A percentile compares a stretch with the other conserved stretches of the same genome.
phyloP scores from a whole-genome alignment of 92 coral and sea anemone genomes.

The Isaurus tuberculatus region DNA sequence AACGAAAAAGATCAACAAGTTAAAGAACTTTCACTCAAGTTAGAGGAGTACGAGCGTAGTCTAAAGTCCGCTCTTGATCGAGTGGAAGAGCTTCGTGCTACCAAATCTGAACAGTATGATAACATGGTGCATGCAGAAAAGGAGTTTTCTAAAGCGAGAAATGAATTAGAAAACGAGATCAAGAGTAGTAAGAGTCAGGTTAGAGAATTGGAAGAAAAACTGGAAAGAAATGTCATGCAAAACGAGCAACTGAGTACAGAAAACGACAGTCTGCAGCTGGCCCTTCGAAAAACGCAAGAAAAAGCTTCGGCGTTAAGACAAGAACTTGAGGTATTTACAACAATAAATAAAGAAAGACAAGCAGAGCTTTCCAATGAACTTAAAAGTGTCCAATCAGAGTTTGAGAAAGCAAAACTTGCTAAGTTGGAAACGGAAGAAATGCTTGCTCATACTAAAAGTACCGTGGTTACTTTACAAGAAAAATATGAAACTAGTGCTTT shows the following conservation, averaged over 20 bases:
- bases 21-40: constrained; percentile 1
- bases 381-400: constrained; percentile 49
- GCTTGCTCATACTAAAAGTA: constrained; percentile 63
- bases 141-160: constrained; percentile 52
- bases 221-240: constrained; percentile 29
- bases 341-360: constrained; percentile 25
- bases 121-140: constrained; percentile 64
- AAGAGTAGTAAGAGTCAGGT: constrained; percentile 17
- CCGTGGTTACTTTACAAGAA: constrained; percentile 55
- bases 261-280: constrained; percentile 33
- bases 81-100: constrained; percentile 62
- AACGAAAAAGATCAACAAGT: background rate
- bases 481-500: constrained; percentile 43
- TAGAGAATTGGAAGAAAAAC: constrained; percentile 33
- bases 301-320: constrained; percentile 24
- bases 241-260: constrained; percentile 40
- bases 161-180: constrained; percentile 61
- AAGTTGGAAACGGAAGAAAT: constrained; percentile 64
- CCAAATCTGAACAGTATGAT: constrained; percentile 60
- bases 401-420: constrained; percentile 39
- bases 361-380: constrained; percentile 57
- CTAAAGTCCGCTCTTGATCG: constrained; percentile 49
- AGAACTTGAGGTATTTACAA: background rate
- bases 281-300: constrained; percentile 28
- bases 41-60: constrained; percentile 49